A percentile compares a stretch with the other conserved stretches of the same genome.
Evolutionary conservation across 1,140 invertebrate genomes (phyloP).

Genomic region (Ostrea edulis): DNA sequence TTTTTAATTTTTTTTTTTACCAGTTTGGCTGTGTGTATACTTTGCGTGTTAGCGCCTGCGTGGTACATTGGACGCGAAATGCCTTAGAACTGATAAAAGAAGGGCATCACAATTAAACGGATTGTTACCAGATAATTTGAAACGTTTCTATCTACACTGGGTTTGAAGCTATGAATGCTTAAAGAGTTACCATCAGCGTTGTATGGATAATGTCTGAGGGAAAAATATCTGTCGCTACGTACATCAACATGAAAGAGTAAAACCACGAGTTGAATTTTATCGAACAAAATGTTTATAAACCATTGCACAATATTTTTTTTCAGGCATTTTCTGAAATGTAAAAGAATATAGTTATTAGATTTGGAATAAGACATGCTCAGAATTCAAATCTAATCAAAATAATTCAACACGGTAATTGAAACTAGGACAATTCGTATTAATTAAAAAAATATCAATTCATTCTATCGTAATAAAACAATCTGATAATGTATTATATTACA

Average conservation of each 20-base stretch:
- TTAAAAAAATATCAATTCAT: no score
- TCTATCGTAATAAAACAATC: no score
- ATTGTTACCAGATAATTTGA: not conserved
- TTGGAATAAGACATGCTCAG: no score
- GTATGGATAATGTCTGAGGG: no score
- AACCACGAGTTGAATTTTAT: not conserved
- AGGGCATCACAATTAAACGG: not conserved
- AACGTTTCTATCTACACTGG: not conserved
- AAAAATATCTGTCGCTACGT: no score
- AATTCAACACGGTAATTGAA: no score
- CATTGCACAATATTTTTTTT: not conserved
- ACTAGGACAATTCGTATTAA: no score
- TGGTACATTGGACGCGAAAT: not conserved
- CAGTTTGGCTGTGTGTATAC: not conserved
- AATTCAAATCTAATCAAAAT: no score
- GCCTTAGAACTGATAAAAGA: not conserved
- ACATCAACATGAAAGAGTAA: no score
- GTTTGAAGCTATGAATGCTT: no score
- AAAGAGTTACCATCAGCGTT: no score
- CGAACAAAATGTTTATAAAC: not conserved
- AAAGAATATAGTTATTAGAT: not conserved
- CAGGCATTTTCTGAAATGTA: not conserved
- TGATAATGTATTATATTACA: no score
- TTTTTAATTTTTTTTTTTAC: conserved; percentile 14
- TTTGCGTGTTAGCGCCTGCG: not conserved